Evolutionary conservation across 2,113 vertebrate species (phyloP), one percentile per base, ranked within the genome.

Genomic region (Aegotheles bennettii): DNA sequence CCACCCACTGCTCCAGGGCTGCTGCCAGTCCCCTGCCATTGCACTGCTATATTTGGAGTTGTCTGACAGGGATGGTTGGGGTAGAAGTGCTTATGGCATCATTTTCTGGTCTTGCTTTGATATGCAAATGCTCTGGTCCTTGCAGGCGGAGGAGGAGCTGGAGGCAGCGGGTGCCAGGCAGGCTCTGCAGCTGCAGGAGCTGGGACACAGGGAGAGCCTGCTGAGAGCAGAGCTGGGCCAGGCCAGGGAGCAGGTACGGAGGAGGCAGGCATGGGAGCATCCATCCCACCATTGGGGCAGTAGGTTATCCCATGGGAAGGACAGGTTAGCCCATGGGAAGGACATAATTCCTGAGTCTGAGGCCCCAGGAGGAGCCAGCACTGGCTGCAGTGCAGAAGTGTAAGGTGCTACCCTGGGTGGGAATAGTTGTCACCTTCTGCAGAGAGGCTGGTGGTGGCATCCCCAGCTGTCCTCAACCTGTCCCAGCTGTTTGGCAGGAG

Each of bases 71-170:
- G 19, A 2, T 16, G 14, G 75, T 5, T 2, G 17, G 38, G 48
- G 36, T 21, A 15, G 7, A 48, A 83, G 29, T n/a, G 40, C 29
- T 48, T 9, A 0, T 5, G 36, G 64, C 4, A 0, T 3, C 25
- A 25, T 31, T 43, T 57, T 23, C 1, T 21, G 45, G 10, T 10
- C 4, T 43, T 1, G 15, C 56, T 80, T 53, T 81, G 63, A 83
- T 29, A 1, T 80, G 77, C 47, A 50, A 59, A 20, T 24, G 54
- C 85, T 95, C 28, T 90, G 10, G 0, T 84, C 63, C 9, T 94
- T 93, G 90, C 96, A 99, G 98, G 96, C 96, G 17, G 96, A 97
- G 94, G 93, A 97, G 82, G 96, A 97, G 73, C 95, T 98, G 87
- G 89, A 92, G 54, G 89, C 95, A 14, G 96, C 97, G 54, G 76